Evolutionary conservation across 1,140 invertebrate species (phyloP), one percentile per base, ranked within the genome.

Genomic region (Charaxes varanes): DNA sequence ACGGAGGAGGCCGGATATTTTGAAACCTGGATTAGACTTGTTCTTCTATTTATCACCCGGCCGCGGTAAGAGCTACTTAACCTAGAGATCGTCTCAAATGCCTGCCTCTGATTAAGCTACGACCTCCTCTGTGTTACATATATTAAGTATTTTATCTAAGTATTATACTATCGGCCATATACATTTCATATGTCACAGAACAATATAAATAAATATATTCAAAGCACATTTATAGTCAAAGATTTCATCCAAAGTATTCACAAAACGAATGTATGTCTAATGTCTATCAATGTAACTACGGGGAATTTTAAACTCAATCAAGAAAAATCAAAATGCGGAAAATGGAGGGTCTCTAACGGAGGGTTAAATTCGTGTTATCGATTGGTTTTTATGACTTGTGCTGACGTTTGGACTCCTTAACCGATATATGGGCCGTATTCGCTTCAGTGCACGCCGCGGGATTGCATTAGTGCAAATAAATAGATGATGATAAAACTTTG

Each of bases 251-350:
- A 31, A 17, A 31, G 16, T 17, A 17, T 31, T 17, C 7, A 27
- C 14, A 37, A n/a, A n/a, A n/a, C 18, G 17, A 45, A 45, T 37
- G 21, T 45, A 35, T 38, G 40, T 62, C 67, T 77, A n/a, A n/a
- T n/a, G n/a, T n/a, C n/a, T 69, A 73, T 74, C 61, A 65, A 73
- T 69, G 68, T 70, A 50, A 28, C 42, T 45, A 35, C 42, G 61
- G 62, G 64, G 67, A 69, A 59, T 59, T 64, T 57, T 64, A 64
- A 64, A 64, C 61, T 57, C 57, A 58, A 64, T 64, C 53, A 64
- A 74, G 66, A 73, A 77, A 80, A 77, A 77, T 73, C 46, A 76
- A 77, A 77, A 74, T 53, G 76, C 76, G 70, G 70, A 76, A 77
- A 80, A 79, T 69, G 57, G 64, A 48, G 61, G 72, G 70, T 63